Base-by-base conservation (phyloP, 2,113 vertebrate species). In the Psittacara wagleri region DNA sequence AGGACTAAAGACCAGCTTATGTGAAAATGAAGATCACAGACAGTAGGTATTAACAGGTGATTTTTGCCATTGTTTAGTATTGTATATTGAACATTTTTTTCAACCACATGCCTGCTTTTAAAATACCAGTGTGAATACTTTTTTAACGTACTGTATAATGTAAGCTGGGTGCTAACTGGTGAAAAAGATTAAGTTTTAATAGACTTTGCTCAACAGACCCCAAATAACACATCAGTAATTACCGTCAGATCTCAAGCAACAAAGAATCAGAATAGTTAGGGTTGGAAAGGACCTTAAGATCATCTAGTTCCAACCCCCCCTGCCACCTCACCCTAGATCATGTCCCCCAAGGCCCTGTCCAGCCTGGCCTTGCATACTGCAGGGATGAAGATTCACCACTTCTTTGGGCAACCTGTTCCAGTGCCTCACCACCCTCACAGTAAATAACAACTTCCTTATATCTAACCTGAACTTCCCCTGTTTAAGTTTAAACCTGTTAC, bases 171-270 rank as follows among this genome's bases (percentile, higher is more conserved):
- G 80, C 68, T 90, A 82, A 86, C 75, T 95, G 90, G 95, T 95
- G 83, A 94, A 92, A 93, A 68, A 95, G 95, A 96, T 93, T 83
- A 88, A 94, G 94, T 95, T 95, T 93, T 93, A 95, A 93, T 88
- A 92, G 76, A 81, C 92, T 93, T 94, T 78, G 83, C 90, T 96
- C 92, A 93, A 96, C 88, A 82, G 80, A 90, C 80, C 90, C 92
- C 94, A 82, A 96, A 84, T 94, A 88, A 92, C 83, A 93, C 88
- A 94, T 87, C 88, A 82, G 77, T 76, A 93, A 94, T 94, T 96
- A 92, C 77, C 86, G 84, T 82, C 90, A 93, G 37, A 90, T 88
- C 86, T 82, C 79, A 93, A 94, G 86, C 66, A 94, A 94, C 22
- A 59, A 9, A 35, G 33, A 35, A 35, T 59, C 22, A 24, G 57